A percentile compares a stretch with the other conserved stretches of the same genome.
Evolutionary conservation across 2,113 vertebrate species (phyloP).

Genomic region (Casuarius casuarius): DNA sequence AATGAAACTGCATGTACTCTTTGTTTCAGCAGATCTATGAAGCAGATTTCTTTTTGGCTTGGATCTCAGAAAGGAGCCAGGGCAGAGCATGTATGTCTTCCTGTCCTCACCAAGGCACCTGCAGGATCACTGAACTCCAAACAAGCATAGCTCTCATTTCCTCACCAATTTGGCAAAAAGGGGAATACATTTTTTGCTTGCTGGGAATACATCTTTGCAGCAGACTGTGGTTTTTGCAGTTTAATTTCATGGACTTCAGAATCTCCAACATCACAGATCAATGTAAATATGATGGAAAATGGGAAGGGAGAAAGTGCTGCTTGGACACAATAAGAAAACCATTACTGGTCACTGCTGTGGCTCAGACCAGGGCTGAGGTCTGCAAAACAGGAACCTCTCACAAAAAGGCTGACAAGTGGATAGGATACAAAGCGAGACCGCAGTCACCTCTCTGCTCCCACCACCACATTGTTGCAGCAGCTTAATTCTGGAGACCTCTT

Average conservation of each 20-base stretch:
- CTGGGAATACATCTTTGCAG: not conserved
- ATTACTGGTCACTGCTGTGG: not conserved
- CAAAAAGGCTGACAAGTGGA: not conserved
- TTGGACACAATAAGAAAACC: not conserved
- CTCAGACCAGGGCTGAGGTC: not conserved
- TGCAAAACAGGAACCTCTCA: not conserved
- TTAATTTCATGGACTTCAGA: not conserved
- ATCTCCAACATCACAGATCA: not conserved
- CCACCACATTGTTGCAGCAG: not conserved
- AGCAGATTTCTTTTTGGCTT: constrained; percentile 2
- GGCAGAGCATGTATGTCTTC: not conserved
- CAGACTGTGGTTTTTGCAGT: not conserved
- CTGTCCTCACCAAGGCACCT: not conserved
- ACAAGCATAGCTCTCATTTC: not conserved
- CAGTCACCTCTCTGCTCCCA: not conserved
- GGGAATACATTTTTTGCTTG: not conserved
- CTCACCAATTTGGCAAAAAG: not conserved
- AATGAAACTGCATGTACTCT: constrained; percentile 17
- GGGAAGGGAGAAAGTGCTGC: not conserved
- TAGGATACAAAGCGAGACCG: not conserved
- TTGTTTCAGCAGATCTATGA: not conserved
- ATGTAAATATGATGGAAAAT: not conserved
- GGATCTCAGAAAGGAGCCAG: constrained; percentile 7
- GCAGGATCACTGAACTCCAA: constrained; percentile 21
- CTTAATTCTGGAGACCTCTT: not conserved